Evolutionary conservation across 2,113 vertebrate genomes (phyloP), one percentile per base, ranked within the genome.

Genomic region (Acrocephalus kingi): DNA sequence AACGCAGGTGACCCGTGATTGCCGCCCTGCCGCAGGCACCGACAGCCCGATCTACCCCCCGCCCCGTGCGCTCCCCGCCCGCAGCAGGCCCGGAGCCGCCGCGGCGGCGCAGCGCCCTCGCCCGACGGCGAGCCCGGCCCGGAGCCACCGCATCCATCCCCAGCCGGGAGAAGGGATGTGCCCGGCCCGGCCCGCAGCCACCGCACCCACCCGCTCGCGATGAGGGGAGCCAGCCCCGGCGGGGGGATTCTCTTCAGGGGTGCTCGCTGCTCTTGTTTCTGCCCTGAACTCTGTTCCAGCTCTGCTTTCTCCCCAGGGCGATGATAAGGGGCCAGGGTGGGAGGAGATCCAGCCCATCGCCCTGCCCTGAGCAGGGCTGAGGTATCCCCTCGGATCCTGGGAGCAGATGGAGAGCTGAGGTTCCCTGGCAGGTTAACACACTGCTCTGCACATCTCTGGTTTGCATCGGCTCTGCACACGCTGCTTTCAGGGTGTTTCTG

Each of bases 381-480:
- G 73, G 54, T 24, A 55, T 66, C 25, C 68, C 13, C 39, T 43
- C 0, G 4, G 48, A 43, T 30, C 25, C 51, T 2, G 64, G 37
- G 15, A 69, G 3, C 16, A 21, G 76, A 54, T 0, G 28, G 18
- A 45, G n/a, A 74, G 48, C 43, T 12, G 51, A 51, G 59, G 7
- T n/a, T 59, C 17, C 31, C n/a, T 6, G 43, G 25, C 8, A 37
- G n/a, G n/a, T 46, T 31, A 43, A 10, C 8, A 1, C 11, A 2
- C 16, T 24, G 7, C 48, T 58, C 35, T 10, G 71, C 13, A 14
- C 31, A 7, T 6, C 20, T 16, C 17, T 8, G n/a, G 7, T 28
- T 69, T 27, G 16, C 78, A 31, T 4, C 4, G 17, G 37, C 41
- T 64, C 14, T 25, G 18, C 10, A 10, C 3, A 2, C 0, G 0